Evolutionary conservation across 2,888 invertebrate species (phyloP), one percentile per base, ranked within the genome.

Genomic region (Papilio elwesi): DNA sequence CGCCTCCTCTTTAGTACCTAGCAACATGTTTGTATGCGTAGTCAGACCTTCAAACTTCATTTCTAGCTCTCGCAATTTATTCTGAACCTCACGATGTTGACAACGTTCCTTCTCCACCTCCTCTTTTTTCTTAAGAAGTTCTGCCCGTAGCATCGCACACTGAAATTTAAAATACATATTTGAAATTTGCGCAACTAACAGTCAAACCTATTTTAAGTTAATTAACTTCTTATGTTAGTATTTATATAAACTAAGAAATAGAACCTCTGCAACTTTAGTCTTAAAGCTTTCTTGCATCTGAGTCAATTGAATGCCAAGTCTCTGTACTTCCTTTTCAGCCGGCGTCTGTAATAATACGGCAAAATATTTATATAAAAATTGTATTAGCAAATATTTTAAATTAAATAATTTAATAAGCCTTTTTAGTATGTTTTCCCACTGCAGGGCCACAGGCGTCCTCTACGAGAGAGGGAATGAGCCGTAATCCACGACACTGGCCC

Each of bases 201-300:
- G 6, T 10, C 15, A 10, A 15, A 62, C 5, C 1, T 7, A 8
- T 52, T 52, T 15, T 52, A 9, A 8, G 52, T 52, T n/a, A 51
- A 26, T 26, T 7, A n/a, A 51, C 51, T n/a, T 51, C n/a, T 51
- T n/a, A n/a, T 51, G 6, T n/a, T 12, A n/a, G 26, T 55, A 5
- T 55, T 5, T n/a, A 52, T 62, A 64, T 15, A 38, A 55, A 38
- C 15, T 36, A 62, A 48, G 10, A 15, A 0, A 16, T 9, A 11
- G 16, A 70, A 96, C 96, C 92, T 96, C 96, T 9, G 95, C 94
- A 12, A 96, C 89, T 91, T 96, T 96, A 0, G 92, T 94, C 78
- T 95, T 96, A 82, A 95, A 96, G 81, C 95, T 95, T 78, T 96
- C 96, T 84, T 96, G 96, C 0, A 96, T 94, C 74, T 95, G 93